phyloP scores from a whole-genome alignment of 2,797 vertebrate species.

The Ispidina picta region DNA sequence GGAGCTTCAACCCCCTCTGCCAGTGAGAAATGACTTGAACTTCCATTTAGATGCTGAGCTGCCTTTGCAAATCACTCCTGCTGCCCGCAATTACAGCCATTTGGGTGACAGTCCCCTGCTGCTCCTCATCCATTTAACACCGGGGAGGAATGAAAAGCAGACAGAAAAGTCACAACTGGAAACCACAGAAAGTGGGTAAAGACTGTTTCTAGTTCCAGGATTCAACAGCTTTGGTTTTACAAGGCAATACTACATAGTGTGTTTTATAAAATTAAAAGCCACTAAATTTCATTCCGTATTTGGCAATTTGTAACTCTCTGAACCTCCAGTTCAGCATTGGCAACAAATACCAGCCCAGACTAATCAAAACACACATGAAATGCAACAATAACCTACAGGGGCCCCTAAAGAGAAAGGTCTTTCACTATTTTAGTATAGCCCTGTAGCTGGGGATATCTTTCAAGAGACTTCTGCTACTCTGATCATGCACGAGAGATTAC shows the following conservation, averaged over 20 bases:
- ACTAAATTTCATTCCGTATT: not conserved
- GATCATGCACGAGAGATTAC: not conserved
- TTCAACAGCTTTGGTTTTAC: not conserved
- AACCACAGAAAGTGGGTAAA: not conserved
- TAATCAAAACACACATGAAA: not conserved
- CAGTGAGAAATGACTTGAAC: not conserved
- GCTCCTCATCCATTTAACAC: not conserved
- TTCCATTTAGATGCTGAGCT: not conserved
- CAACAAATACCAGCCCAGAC: not conserved
- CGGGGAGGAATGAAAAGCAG: not conserved
- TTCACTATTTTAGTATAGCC: not conserved
- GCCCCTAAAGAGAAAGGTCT: not conserved
- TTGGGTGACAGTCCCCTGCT: not conserved
- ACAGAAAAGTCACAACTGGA: not conserved
- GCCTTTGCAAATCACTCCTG: not conserved
- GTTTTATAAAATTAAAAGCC: not conserved
- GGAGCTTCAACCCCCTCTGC: not conserved
- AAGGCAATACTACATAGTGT: not conserved
- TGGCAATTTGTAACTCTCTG: not conserved
- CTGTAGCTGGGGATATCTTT: not conserved
- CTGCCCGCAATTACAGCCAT: not conserved
- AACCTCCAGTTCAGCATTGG: not conserved
- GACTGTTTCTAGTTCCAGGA: not conserved
- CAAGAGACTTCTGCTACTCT: not conserved
- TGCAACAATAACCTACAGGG: not conserved